Evolutionary conservation across 2,888 invertebrate genomes (phyloP).

Genomic region (Apomyelois bistriatella): DNA sequence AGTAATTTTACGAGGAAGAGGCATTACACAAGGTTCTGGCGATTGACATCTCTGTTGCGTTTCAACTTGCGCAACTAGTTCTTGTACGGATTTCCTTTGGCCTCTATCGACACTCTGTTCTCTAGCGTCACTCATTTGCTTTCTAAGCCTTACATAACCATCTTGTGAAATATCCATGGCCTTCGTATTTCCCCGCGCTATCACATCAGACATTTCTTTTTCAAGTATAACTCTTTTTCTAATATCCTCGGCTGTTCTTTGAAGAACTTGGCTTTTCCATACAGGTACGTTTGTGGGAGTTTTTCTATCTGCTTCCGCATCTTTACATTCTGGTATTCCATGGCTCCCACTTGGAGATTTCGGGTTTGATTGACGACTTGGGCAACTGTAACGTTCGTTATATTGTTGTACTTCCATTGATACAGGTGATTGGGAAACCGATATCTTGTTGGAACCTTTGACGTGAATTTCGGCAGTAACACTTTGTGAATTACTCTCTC

Average conservation of each 20-base stretch:
- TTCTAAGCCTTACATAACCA: conserved; percentile 70
- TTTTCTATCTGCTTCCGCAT: conserved; percentile 44
- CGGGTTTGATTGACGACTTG: conserved; percentile 56
- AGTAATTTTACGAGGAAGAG: conserved; percentile 48
- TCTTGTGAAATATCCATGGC: conserved; percentile 71
- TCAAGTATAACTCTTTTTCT: conserved; percentile 61
- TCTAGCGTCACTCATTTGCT: conserved; percentile 47
- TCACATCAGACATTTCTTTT: conserved; percentile 60
- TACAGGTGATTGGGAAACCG: conserved; percentile 63
- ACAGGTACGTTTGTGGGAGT: conserved; percentile 37
- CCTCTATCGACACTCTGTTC: conserved; percentile 50
- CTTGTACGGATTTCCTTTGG: conserved; percentile 80
- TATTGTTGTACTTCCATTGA: conserved; percentile 53
- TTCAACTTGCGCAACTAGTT: conserved; percentile 82
- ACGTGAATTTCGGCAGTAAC: conserved; percentile 73
- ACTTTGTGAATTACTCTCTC: conserved; percentile 48
- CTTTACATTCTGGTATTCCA: conserved; percentile 40
- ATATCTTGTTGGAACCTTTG: conserved; percentile 54
- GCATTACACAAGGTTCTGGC: conserved; percentile 49
- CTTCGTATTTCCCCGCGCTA: conserved; percentile 48
- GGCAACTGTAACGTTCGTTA: conserved; percentile 51
- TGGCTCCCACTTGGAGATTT: conserved; percentile 52
- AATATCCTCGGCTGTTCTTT: conserved; percentile 70
- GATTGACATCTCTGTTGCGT: conserved; percentile 63
- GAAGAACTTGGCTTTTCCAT: conserved; percentile 73